A percentile compares a stretch with the other conserved stretches of the same genome.
Conservation (phyloP, 2,888 invertebrate species). For the Mythimna albipuncta region DNA sequence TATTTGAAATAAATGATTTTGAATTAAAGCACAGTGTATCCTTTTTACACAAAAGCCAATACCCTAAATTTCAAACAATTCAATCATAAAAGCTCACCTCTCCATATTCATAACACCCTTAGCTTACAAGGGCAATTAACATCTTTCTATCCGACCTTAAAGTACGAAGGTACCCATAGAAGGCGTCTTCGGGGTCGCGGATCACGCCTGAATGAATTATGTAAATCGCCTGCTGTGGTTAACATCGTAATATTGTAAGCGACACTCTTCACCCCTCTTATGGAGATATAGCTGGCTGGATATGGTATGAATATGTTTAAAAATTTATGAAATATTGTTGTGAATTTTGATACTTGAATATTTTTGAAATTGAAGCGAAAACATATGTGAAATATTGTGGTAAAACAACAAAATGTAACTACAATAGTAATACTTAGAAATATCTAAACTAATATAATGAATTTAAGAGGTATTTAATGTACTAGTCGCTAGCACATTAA, state of each 20-base stretch:
- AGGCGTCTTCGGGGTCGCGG: slow-evolving; percentile 64
- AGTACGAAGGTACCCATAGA: slow-evolving; percentile 59
- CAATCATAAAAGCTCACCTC: slow-evolving; percentile 7
- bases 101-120: slow-evolving; percentile 40
- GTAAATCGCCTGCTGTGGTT: slow-evolving; percentile 88
- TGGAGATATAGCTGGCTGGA: slow-evolving; percentile 46
- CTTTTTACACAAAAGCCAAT: no score
- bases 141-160: slow-evolving; percentile 66
- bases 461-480: no score
- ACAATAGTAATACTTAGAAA: no score
- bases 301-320: slow-evolving; percentile 31
- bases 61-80: neutral
- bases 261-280: slow-evolving; percentile 82
- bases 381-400: no score
- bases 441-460: no score
- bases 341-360: neutral
- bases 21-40: no score
- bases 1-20: no score
- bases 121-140: slow-evolving; percentile 77
- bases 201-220: slow-evolving; percentile 84
- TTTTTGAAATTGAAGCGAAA: neutral
- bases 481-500: no score
- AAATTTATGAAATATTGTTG: neutral
- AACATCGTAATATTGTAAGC: slow-evolving; percentile 90
- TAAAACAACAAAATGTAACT: neutral